Evolutionary conservation across 2,113 vertebrate species (phyloP), one percentile per base, ranked within the genome.

Genomic region (Mystacornis crossleyi): DNA sequence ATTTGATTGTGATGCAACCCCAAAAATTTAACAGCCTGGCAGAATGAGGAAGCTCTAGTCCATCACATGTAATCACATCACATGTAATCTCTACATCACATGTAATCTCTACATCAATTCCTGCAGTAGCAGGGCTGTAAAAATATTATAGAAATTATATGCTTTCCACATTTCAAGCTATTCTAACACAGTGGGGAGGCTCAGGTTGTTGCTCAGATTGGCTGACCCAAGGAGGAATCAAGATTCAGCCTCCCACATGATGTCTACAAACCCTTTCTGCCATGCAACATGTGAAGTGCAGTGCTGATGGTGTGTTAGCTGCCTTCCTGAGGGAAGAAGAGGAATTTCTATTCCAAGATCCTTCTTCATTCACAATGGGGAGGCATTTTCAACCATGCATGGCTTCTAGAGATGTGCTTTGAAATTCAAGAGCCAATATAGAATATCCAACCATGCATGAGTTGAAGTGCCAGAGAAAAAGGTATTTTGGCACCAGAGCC

Each of bases 81-180:
- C 58, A 31, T 0, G 0, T 9, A 18, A 55, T 50, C 8, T 55
- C 60, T n/a, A 15, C n/a, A 33, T 25, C 66, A 21, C 74, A 24
- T 0, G 0, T 16, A 16, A 43, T 45, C 5, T 62, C 54, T 33
- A 16, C 36, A 16, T 12, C 43, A 38, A 69, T 26, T 48, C n/a
- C 64, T 57, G 58, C 6, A 69, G 24, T 4, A 43, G 23, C 29
- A 80, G 5, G 17, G 24, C 31, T 69, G 14, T 28, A 29, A 55
- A 69, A 79, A 42, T 40, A 36, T 10, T 33, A 21, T 18, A 67
- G 48, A 47, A 86, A 72, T 54, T 0, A 28, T 12, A 45, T 55
- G 29, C 2, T 91, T 77, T 86, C 45, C 18, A 6, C 15, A 33
- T 26, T 86, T 54, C n/a, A 67, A 77, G 31, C 8, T 45, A 8